phyloP scores from a whole-genome alignment of 2,113 vertebrate species.

The Lichenostomus cassidix region DNA sequence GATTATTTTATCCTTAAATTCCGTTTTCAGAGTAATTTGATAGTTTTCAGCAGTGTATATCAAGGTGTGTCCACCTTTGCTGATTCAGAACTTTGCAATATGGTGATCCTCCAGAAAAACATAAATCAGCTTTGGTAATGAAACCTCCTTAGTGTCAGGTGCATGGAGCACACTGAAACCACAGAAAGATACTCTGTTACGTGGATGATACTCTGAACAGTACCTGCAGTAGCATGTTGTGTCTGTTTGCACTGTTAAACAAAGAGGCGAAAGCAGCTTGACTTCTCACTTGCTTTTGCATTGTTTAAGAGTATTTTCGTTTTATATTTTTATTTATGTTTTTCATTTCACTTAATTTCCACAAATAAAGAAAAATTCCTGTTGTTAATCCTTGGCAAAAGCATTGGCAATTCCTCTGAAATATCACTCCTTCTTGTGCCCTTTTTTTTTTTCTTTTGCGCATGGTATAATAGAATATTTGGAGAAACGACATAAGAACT shows the following conservation, averaged over 20 bases:
- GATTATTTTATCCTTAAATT: not conserved
- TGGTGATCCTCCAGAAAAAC: not conserved
- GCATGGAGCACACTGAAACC: not conserved
- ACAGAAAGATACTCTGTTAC: rapidly evolving
- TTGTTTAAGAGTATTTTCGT: not conserved
- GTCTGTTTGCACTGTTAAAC: not conserved
- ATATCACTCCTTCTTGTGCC: not conserved
- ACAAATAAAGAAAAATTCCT: not conserved
- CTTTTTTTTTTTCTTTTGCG: not conserved
- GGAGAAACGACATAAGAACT: not conserved
- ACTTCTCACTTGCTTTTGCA: not conserved
- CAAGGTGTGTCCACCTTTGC: not conserved
- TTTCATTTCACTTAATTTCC: not conserved
- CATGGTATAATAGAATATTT: not conserved
- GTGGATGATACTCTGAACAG: not conserved
- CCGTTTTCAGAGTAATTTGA: not conserved
- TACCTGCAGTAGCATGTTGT: not conserved
- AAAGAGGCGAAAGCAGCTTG: not conserved
- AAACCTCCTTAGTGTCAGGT: not conserved
- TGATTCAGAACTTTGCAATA: not conserved
- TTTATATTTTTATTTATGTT: not conserved
- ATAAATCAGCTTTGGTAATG: not conserved
- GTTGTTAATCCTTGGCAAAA: not conserved
- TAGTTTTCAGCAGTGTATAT: not conserved
- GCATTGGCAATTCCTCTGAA: not conserved